phyloP scores from a whole-genome alignment of 2,888 invertebrate genomes.

The Alloplasta piceator region DNA sequence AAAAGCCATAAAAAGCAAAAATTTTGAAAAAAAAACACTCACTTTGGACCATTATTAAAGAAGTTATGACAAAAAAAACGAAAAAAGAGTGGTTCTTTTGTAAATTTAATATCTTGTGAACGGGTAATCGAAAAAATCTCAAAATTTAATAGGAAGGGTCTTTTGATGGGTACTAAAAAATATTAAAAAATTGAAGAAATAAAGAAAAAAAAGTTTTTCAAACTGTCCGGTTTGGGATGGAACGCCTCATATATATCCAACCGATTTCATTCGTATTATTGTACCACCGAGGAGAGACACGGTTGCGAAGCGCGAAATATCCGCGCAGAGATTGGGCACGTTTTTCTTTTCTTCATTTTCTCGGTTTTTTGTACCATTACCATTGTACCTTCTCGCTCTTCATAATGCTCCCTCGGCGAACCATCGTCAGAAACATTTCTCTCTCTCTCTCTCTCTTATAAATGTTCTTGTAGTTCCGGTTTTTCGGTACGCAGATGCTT shows the following conservation, averaged over 20 bases:
- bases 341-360: slow-evolving; percentile 29
- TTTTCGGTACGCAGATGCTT: background rate
- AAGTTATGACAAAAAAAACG: no score
- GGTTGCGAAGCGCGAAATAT: background rate
- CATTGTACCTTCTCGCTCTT: background rate
- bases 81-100: no score
- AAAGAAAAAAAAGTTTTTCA: no score
- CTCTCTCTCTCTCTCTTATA: background rate
- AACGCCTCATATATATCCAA: slow-evolving; percentile 31
- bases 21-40: no score
- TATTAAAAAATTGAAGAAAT: no score
- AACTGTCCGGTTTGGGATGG: no score
- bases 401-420: slow-evolving; percentile 11
- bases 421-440: background rate
- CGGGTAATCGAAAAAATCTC: no score
- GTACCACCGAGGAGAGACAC: background rate
- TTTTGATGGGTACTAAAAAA: no score
- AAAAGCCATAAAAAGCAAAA: no score
- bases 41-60: no score
- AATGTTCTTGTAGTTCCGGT: background rate
- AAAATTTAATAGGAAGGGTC: no score
- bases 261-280: slow-evolving; percentile 39
- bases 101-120: no score
- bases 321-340: slow-evolving; percentile 36
- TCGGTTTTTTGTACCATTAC: background rate